Base-by-base conservation (phyloP, 2,797 vertebrate genomes). In the Malurus leucopterus region DNA sequence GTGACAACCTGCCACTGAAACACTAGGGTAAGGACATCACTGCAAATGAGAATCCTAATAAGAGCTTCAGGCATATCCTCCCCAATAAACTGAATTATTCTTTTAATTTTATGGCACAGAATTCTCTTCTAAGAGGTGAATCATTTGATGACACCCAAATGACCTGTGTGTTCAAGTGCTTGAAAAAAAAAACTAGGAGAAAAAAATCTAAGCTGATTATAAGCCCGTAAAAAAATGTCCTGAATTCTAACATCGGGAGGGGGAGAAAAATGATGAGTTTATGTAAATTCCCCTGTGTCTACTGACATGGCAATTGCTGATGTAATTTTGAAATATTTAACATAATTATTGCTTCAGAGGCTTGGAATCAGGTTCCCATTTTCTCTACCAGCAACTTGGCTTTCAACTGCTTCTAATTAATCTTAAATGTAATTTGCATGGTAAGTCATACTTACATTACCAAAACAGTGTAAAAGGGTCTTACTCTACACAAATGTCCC, bases 1-100 rank as follows among this genome's bases (percentile, higher is more conserved):
- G 94, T 74, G 93, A 96, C 95, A 97, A 96, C 92, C 91, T 94
- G 89, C 95, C 97, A 97, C 96, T 95, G 96, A 96, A 97, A 98
- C 97, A 93, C 77, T 87, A 96, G 96, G 83, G 44, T 93, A 95
- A 95, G 90, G 90, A 92, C 78, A 94, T 94, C 85, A 84, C 93
- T 96, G 95, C 93, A 96, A 96, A 96, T 92, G 91, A 95, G 91
- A 95, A 93, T 92, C 78, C 95, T 89, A 70, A 91, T 84, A 73
- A 92, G 96, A 93, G 92, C 68, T 95, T 75, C 96, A 94, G 87
- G 88, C 50, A 81, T 94, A 69, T 34, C 23, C 91, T 97, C 72
- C 89, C 91, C 97, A 97, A 96, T 97, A 96, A 96, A 97, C 89
- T 71, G 62, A 94, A 96, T 95, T 83, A 54, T 94, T 97, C n/a